phyloP scores from a whole-genome alignment of 2,113 vertebrate species.

The Anarhynchus alexandrinus region DNA sequence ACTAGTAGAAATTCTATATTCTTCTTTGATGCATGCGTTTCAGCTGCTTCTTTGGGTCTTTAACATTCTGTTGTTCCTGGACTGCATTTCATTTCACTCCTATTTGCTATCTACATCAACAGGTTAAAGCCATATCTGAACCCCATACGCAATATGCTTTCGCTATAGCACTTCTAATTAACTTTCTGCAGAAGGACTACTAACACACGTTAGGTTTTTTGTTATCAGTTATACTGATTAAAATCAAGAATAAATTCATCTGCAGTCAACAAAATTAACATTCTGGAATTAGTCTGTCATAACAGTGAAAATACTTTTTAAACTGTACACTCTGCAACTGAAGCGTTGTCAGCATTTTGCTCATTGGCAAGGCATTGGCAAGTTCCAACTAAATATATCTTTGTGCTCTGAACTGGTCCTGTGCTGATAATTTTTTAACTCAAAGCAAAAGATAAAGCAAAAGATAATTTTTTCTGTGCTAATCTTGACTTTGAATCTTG shows the following conservation, averaged over 20 bases:
- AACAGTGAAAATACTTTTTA: not conserved
- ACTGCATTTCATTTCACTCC: not conserved
- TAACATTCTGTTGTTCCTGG: not conserved
- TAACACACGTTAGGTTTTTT: not conserved
- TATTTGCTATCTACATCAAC: not conserved
- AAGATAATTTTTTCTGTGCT: constrained; percentile 21
- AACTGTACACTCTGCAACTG: not conserved
- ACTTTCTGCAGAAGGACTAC: not conserved
- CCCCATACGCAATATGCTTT: not conserved
- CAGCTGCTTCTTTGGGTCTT: not conserved
- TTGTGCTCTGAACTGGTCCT: constrained; percentile 6
- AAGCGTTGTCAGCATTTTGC: not conserved
- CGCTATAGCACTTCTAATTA: not conserved
- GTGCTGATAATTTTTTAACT: not conserved
- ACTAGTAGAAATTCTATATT: not conserved
- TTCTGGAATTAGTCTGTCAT: not conserved
- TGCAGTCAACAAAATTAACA: constrained; percentile 5
- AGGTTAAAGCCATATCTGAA: not conserved
- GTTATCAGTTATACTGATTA: not conserved
- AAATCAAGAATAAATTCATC: constrained; percentile 15
- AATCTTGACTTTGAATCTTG: not conserved
- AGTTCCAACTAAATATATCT: not conserved
- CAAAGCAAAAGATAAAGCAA: constrained; percentile 7
- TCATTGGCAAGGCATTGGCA: not conserved
- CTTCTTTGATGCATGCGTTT: not conserved